Evolutionary conservation across 2,797 vertebrate species (phyloP).

Genomic region (Thripadectes ignobilis): DNA sequence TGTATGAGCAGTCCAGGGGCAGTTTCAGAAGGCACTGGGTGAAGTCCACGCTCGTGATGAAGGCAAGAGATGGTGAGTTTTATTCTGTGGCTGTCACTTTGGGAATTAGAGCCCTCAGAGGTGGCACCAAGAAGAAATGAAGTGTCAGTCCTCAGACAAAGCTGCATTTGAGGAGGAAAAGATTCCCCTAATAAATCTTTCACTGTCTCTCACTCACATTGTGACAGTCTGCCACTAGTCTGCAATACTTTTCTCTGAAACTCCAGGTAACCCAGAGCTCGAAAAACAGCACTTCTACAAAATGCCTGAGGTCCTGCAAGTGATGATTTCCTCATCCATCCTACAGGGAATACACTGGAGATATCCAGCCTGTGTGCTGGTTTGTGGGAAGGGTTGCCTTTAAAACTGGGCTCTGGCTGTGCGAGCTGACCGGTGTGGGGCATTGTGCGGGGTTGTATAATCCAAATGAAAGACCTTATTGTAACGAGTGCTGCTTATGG

Average conservation of each 20-base stretch:
- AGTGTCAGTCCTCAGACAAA: not conserved
- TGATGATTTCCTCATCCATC: not conserved
- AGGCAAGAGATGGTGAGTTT: not conserved
- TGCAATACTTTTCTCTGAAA: not conserved
- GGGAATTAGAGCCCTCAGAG: not conserved
- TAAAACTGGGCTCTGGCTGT: not conserved
- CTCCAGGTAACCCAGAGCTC: not conserved
- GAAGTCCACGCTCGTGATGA: not conserved
- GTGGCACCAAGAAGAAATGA: not conserved
- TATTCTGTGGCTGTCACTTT: not conserved
- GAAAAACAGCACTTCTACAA: not conserved
- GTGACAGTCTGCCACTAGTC: not conserved
- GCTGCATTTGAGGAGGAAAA: not conserved
- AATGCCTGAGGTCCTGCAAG: not conserved
- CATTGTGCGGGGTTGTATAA: conserved; percentile 38
- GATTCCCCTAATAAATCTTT: not conserved
- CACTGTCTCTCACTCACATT: not conserved
- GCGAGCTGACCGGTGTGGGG: not conserved
- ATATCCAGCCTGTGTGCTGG: not conserved
- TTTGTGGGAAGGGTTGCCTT: not conserved
- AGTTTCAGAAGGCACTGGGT: not conserved
- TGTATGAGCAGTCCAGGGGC: not conserved
- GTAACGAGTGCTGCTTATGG: conserved; percentile 24
- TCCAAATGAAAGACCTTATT: conserved; percentile 49
- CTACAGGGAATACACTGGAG: accelerated